These are phyloP conservation scores for Eclectus roratus DNA, from an alignment of 2,113 vertebrate genomes.

Conservation along the genomic window DNA sequence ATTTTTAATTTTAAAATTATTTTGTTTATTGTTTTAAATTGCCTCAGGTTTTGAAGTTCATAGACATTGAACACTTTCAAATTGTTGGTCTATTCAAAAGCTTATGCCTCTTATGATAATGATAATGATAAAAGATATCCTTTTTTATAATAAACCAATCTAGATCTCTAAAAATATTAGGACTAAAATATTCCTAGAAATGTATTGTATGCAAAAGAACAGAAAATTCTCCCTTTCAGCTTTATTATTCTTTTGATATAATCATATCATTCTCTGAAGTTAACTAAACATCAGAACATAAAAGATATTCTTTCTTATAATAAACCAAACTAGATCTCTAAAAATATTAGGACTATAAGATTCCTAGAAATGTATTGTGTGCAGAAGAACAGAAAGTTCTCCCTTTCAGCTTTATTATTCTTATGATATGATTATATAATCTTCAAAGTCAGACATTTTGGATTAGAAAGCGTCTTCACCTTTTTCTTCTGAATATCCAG, in stretches of 20 bases:
- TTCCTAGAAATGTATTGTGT: neutral
- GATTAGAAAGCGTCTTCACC: neutral
- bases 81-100: neutral
- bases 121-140: neutral
- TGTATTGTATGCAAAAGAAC: neutral
- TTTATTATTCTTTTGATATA: neutral
- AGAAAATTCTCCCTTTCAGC: neutral
- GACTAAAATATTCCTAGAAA: neutral
- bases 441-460: neutral
- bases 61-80: neutral
- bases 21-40: neutral
- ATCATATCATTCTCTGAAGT: neutral
- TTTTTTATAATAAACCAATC: neutral
- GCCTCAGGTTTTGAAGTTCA: neutral
- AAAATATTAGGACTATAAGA: neutral
- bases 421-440: neutral
- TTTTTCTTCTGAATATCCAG: neutral
- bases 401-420: neutral
- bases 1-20: neutral
- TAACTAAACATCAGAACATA: neutral
- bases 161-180: neutral
- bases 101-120: neutral
- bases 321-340: neutral
- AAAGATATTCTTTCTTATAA: neutral
- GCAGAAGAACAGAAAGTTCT: neutral